phyloP scores from a whole-genome alignment of 2,797 vertebrate species.

The Pterois miles region DNA sequence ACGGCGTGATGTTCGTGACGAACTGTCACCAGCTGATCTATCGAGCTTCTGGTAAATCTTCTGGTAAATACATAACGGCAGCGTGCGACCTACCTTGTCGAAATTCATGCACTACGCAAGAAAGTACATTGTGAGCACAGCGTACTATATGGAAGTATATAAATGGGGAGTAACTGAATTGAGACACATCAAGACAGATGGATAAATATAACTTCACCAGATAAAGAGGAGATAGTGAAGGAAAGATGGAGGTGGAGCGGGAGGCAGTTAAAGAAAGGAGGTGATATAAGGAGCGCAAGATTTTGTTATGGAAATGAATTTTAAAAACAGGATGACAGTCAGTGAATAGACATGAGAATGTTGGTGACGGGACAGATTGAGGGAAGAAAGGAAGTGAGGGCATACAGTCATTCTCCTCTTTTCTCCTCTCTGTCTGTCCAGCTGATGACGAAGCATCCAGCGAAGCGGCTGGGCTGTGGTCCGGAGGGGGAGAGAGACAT shows the following conservation, averaged over 20 bases:
- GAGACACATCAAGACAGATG: neutral
- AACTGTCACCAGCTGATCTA: too few species aligned
- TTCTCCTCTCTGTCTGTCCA: constrained; percentile 56
- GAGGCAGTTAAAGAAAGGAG: neutral
- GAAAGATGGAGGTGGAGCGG: neutral
- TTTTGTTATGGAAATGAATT: neutral
- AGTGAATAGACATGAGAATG: neutral
- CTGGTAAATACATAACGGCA: too few species aligned
- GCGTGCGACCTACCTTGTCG: too few species aligned
- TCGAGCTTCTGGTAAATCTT: too few species aligned
- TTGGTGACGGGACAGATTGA: too few species aligned
- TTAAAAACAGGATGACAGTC: neutral
- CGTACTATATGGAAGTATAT: too few species aligned
- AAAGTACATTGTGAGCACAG: too few species aligned
- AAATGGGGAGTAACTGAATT: too few species aligned
- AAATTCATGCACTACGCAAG: too few species aligned
- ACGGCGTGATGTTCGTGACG: too few species aligned
- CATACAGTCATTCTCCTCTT: neutral
- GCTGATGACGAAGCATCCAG: constrained; percentile 97
- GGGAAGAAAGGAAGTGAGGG: neutral
- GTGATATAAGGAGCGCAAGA: neutral
- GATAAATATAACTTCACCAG: neutral
- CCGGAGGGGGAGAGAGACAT: constrained; percentile 94
- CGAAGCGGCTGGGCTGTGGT: constrained; percentile 92
- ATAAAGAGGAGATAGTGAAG: neutral